Conservation (phyloP, 2,888 invertebrate genomes). For the Drepanosiphum platanoidis region DNA sequence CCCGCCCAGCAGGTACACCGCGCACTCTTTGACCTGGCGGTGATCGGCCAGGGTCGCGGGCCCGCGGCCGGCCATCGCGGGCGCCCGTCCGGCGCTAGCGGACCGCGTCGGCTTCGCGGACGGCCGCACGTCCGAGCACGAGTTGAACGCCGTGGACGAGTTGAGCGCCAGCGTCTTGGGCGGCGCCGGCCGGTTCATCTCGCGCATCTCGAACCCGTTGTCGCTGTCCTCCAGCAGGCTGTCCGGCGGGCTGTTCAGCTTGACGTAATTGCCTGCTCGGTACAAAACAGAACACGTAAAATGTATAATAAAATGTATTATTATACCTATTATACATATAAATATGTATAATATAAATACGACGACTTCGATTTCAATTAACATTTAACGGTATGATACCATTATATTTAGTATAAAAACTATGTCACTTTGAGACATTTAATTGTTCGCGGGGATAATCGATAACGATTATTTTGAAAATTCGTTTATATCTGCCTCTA, state of each 20-base stretch:
- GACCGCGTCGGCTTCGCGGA: slow-evolving; percentile 67
- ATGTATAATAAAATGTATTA: slow-evolving; percentile 15
- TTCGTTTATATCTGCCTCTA: not conserved
- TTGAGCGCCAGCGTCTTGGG: slow-evolving; percentile 65
- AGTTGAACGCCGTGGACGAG: slow-evolving; percentile 59
- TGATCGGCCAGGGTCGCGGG: slow-evolving; percentile 69
- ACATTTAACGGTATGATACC: too few relatives aligned
- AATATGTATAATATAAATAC: too few relatives aligned
- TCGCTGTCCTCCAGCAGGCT: slow-evolving; percentile 71
- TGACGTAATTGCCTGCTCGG: slow-evolving; percentile 67
- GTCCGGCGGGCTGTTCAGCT: slow-evolving; percentile 74
- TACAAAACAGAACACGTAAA: not conserved
- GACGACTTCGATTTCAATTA: too few relatives aligned
- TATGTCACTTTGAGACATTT: too few relatives aligned
- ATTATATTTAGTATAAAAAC: too few relatives aligned
- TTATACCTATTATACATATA: too few relatives aligned
- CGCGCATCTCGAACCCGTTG: slow-evolving; percentile 66
- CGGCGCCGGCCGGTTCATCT: slow-evolving; percentile 65
- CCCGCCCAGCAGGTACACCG: slow-evolving; percentile 79
- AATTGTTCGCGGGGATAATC: too few relatives aligned
- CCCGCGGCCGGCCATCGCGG: slow-evolving; percentile 66
- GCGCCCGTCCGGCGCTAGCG: slow-evolving; percentile 71
- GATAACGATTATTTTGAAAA: too few relatives aligned
- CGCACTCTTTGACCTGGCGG: slow-evolving; percentile 67
- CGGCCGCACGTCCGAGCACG: slow-evolving; percentile 36